Evolutionary conservation across 2,797 vertebrate species (phyloP), one percentile per base, ranked within the genome.

Genomic region (Decapterus maruadsi): DNA sequence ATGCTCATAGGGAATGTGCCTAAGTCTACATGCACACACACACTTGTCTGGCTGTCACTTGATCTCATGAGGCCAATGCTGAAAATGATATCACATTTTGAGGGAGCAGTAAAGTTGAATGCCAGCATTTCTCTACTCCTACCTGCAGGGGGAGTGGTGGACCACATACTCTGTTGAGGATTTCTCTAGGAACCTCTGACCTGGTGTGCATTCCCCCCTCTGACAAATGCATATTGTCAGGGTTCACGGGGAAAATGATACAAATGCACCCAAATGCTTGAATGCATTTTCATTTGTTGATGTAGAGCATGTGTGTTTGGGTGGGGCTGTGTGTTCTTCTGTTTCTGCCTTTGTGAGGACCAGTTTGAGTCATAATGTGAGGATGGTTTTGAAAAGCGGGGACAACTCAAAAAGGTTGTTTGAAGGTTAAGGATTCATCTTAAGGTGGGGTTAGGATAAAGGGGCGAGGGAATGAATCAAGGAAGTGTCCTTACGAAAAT

Each of bases 81-180:
- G n/a, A 54, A 22, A 8, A 19, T 67, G 4, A 7, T 14, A 16
- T 31, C 26, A 38, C 20, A 20, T 43, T 48, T 4, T 45, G 29
- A 43, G 8, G 8, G 46, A 14, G 2, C 31, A 8, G 53, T 36
- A 19, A 29, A 45, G n/a, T 26, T 65, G 20, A 57, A n/a, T 38
- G 11, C 4, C 12, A 6, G 51, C 57, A 70, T 43, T 80, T 73
- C 0, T 6, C 55, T 0, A 12, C 0, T 46, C 72, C 2, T 6
- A 38, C 75, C 86, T 60, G 76, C 73, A 88, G 89, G 61, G 80
- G 86, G 90, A 4, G 61, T 19, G 2, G 81, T 55, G 57, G 59
- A 43, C n/a, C 22, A n/a, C n/a, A n/a, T n/a, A n/a, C n/a, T 29
- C 26, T 56, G 26, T 13, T 16, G 4, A 2, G 42, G 9, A 59